Base-by-base conservation (phyloP, 2,113 vertebrate genomes). In the Pongo abelii region DNA sequence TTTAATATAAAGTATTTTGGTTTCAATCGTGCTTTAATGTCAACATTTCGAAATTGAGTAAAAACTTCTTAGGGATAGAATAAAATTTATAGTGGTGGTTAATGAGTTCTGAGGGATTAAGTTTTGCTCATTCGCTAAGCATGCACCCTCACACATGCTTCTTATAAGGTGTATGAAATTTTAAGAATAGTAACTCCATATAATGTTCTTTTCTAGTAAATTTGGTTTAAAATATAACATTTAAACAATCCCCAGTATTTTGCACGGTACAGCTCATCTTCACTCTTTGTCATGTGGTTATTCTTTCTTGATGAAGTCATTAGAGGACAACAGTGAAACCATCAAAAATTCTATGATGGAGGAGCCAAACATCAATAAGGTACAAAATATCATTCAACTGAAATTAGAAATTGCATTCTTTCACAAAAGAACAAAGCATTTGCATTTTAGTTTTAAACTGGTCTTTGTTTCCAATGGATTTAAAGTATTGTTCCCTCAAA, bases 311-410 rank as follows among this genome's bases (percentile, higher is more conserved):
- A 98, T 98, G 98, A 99, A 99, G 99, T 99, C 98, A 96, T 98
- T 99, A 98, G 99, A 99, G 98, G 99, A 99, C 97, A 99, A 98
- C 98, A 99, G 81, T 98, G 99, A 99, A 98, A 98, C 96, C 98
- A 97, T 99, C 98, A 99, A 99, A 99, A 99, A 97, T 99, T 99
- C 99, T 98, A 98, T 99, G 98, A 97, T 98, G 98, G 99, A 99
- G 97, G 99, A 99, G 93, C 98, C 98, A 61, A 97, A 98, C 98
- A 46, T 98, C 98, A 98, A 98, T 98, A 99, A 99, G 99, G 99
- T 99, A 99, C 98, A 98, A 55, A 96, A 72, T 50, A 84, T 93
- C 97, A 84, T 86, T 98, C 85, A 97, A 96, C 91, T 96, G 96
- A 96, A 96, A 91, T 96, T 95, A 94, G 92, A 97, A 48, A 97